phyloP scores from a whole-genome alignment of 2,113 vertebrate species.

The Crotophaga sulcirostris region DNA sequence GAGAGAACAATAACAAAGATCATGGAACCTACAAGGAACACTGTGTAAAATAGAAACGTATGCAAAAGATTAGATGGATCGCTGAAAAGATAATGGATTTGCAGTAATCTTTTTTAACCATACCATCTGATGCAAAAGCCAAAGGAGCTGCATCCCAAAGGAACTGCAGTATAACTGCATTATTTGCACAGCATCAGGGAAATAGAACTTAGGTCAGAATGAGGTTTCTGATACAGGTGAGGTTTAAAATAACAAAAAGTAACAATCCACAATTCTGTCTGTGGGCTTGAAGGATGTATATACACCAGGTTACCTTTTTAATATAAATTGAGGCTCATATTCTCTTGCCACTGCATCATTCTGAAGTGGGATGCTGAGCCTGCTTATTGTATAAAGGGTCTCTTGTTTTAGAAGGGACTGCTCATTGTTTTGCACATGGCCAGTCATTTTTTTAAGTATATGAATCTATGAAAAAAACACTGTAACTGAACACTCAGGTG shows the following conservation, averaged over 20 bases:
- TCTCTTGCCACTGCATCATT: background rate
- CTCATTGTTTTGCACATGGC: background rate
- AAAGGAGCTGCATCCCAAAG: background rate
- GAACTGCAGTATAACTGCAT: background rate
- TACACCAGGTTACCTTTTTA: background rate
- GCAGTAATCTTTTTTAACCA: background rate
- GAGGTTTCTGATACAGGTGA: background rate
- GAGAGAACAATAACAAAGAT: background rate
- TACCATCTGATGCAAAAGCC: background rate
- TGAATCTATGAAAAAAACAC: background rate
- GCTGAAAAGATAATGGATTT: background rate
- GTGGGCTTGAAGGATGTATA: background rate
- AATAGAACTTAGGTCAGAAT: background rate
- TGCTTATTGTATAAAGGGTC: background rate
- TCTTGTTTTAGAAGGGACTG: slow-evolving; percentile 31
- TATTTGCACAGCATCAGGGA: background rate
- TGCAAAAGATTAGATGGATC: background rate
- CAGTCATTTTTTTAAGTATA: background rate
- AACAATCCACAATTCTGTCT: background rate
- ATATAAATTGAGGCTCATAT: background rate
- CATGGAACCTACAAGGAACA: background rate
- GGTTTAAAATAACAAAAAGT: background rate
- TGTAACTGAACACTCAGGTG: background rate
- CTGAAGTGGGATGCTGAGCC: background rate
- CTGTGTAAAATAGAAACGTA: background rate